phyloP scores from a whole-genome alignment of 2,888 invertebrate species.

The Ornithoptera alexandrae region DNA sequence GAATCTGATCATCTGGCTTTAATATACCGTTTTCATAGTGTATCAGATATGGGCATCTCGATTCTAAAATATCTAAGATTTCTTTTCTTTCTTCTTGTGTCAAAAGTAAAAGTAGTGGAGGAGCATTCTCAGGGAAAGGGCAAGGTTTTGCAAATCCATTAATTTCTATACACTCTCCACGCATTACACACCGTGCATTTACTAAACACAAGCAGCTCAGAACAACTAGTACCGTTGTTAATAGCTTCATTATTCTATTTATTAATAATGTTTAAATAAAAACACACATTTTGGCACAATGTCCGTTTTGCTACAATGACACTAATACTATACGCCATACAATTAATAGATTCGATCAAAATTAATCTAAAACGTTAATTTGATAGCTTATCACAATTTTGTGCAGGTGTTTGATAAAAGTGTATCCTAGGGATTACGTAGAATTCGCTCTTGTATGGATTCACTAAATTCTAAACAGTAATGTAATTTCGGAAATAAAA shows the following conservation, averaged over 20 bases:
- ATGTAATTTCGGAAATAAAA: conserved; percentile 34
- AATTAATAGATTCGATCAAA: conserved; percentile 37
- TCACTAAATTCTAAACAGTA: conserved; percentile 31
- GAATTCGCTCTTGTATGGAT: conserved; percentile 31
- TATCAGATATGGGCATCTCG: conserved; percentile 82
- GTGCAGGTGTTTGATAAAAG: conserved; percentile 62
- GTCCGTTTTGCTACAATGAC: not conserved
- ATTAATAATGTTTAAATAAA: conserved; percentile 5
- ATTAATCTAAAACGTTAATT: conserved; percentile 40
- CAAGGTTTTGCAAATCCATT: conserved; percentile 53
- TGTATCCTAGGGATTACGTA: conserved; percentile 30
- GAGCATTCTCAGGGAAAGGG: conserved; percentile 44
- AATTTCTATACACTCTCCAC: conserved; percentile 51
- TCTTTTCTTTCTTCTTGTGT: conserved; percentile 53
- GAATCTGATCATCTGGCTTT: conserved; percentile 56
- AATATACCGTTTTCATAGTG: conserved; percentile 60
- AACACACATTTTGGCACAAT: conserved; percentile 12
- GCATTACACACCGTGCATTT: conserved; percentile 54
- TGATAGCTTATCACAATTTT: conserved; percentile 61
- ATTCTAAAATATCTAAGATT: conserved; percentile 59
- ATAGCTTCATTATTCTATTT: conserved; percentile 28
- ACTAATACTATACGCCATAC: conserved; percentile 21
- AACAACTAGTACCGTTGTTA: conserved; percentile 13
- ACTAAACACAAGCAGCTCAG: conserved; percentile 38
- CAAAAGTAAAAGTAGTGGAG: conserved; percentile 49